Evolutionary conservation across 2,113 vertebrate species (phyloP).

Genomic region (Nothoprocta perdicaria): DNA sequence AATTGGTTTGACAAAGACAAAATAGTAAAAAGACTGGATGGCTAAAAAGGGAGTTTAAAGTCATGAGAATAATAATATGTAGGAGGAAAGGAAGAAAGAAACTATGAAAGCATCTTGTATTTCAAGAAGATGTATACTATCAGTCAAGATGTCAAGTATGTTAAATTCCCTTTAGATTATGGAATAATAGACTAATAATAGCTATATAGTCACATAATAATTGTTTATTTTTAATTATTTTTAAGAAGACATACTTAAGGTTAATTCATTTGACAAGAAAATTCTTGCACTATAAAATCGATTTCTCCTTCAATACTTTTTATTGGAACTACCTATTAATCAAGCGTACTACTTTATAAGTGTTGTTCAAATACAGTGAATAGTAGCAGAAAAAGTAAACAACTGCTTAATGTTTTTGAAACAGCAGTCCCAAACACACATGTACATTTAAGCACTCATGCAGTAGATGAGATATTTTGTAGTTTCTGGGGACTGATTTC

Average conservation of each 20-base stretch:
- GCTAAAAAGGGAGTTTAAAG: not conserved
- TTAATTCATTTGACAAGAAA: not conserved
- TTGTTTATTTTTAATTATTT: conserved; percentile 15
- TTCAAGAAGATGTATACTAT: not conserved
- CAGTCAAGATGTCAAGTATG: not conserved
- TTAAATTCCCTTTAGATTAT: not conserved
- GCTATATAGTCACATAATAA: not conserved
- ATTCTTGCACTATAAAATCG: not conserved
- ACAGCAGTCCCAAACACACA: not conserved
- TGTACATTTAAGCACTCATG: not conserved
- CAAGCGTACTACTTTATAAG: not conserved
- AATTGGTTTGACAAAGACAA: not conserved
- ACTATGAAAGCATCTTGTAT: not conserved
- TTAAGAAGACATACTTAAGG: not conserved
- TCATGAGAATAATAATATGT: not conserved
- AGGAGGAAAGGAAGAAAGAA: conserved; percentile 7
- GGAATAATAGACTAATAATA: not conserved
- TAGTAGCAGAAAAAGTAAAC: not conserved
- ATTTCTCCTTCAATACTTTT: not conserved
- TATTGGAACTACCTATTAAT: not conserved
- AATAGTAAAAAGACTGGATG: not conserved
- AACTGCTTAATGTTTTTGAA: not conserved
- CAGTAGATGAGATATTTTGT: not conserved
- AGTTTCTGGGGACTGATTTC: not conserved
- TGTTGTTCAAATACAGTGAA: not conserved